Evolutionary conservation across 1,140 invertebrate genomes (phyloP).

Genomic region (Andricus grossulariae): DNA sequence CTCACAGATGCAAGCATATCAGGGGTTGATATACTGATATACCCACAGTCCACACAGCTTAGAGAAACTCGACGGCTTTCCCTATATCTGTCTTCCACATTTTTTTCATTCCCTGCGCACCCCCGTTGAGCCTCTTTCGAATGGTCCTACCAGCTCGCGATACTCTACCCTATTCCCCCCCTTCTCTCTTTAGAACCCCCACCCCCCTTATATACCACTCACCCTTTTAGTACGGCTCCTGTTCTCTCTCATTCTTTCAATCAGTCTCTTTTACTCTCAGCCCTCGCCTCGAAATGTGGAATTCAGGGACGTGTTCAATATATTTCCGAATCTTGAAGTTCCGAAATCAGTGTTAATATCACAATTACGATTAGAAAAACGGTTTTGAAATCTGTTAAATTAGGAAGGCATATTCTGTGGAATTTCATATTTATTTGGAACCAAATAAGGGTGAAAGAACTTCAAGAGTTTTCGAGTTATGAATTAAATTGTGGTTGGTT

Average conservation of each 20-base stretch:
- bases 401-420: too few species aligned
- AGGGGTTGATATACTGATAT: not conserved
- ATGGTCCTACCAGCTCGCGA: slow-evolving; percentile 40
- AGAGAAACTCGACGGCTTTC: slow-evolving; percentile 46
- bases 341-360: too few species aligned
- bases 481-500: too few species aligned
- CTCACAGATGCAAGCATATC: slow-evolving; percentile 42
- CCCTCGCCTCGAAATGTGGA: too few species aligned
- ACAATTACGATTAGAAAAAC: too few species aligned
- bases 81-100: slow-evolving; percentile 64
- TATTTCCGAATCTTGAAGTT: too few species aligned
- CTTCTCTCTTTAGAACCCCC: not conserved
- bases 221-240: slow-evolving; percentile 37
- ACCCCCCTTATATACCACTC: not conserved
- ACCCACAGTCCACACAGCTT: not conserved
- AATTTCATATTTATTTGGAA: too few species aligned
- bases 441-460: too few species aligned
- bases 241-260: slow-evolving; percentile 48
- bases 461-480: too few species aligned
- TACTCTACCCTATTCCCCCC: slow-evolving; percentile 37
- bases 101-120: slow-evolving; percentile 39
- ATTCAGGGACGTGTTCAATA: too few species aligned
- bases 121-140: slow-evolving; percentile 42
- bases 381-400: too few species aligned
- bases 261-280: slow-evolving; percentile 10